Evolutionary conservation across 2,113 vertebrate species (phyloP).

Genomic region (Albula goreensis): DNA sequence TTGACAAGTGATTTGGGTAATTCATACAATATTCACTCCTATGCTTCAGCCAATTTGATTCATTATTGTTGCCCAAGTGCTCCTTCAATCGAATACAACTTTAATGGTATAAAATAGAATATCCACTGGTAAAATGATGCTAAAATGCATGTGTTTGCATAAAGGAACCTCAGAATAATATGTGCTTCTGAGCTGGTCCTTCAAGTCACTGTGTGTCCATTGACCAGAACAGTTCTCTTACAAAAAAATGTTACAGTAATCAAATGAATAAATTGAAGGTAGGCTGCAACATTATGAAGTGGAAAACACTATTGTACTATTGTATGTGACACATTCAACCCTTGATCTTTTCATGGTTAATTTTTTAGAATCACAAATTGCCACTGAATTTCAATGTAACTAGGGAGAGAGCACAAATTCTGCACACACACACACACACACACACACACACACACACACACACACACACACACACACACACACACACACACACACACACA

Average conservation of each 20-base stretch:
- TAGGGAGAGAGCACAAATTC: not conserved
- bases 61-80: too few relatives aligned
- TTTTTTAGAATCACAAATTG: not conserved
- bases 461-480: constrained; percentile 3
- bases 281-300: not conserved
- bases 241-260: not conserved
- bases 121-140: not conserved
- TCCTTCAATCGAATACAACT: not conserved
- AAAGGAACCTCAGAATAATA: not conserved
- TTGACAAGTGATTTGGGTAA: too few relatives aligned
- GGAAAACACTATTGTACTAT: not conserved
- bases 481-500: not conserved
- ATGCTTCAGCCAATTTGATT: not conserved
- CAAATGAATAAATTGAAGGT: too few relatives aligned
- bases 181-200: not conserved
- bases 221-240: not conserved
- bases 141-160: not conserved
- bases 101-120: not conserved
- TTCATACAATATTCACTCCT: not conserved
- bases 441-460: too few relatives aligned
- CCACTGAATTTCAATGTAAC: not conserved
- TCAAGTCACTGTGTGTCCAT: not conserved
- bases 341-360: not conserved
- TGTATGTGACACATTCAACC: not conserved
- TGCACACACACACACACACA: not conserved